Evolutionary conservation across 37 sponge, comb jelly and placozoan species (phyloP).

Genomic region (Lycopodina hypogea): DNA sequence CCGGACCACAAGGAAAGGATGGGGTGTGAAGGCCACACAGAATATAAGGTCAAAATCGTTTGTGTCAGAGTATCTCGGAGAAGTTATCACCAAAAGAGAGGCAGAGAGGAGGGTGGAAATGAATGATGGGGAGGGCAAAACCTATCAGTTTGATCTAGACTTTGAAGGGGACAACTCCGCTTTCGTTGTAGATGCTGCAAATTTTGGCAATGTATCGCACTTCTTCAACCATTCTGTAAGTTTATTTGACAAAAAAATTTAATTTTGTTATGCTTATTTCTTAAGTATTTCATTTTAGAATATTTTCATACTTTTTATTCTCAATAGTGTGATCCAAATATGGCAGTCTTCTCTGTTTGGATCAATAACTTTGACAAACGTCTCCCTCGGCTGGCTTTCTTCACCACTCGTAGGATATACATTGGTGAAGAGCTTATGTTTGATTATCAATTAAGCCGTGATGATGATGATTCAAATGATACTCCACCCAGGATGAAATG

Average conservation of each 20-base stretch:
- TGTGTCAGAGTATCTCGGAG: constrained; percentile 87
- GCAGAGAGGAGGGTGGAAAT: constrained; percentile 74
- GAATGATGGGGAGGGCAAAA: constrained; percentile 67
- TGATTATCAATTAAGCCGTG: constrained; percentile 79
- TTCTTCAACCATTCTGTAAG: constrained; percentile 96
- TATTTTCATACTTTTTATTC: background rate
- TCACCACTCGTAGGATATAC: constrained; percentile 57
- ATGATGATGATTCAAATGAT: background rate
- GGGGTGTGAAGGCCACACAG: constrained; percentile 76
- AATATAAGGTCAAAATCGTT: constrained; percentile 65
- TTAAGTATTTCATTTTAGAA: too few relatives aligned
- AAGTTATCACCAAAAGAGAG: constrained; percentile 84
- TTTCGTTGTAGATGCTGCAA: constrained; percentile 87
- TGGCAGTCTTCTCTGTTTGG: constrained; percentile 84
- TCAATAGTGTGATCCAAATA: constrained; percentile 84
- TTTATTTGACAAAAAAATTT: too few relatives aligned
- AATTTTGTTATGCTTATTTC: background rate
- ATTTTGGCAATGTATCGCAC: constrained; percentile 80
- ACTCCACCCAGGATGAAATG: constrained; percentile 32
- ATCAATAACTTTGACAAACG: constrained; percentile 75
- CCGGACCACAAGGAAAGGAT: constrained; percentile 72
- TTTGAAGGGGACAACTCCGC: constrained; percentile 52
- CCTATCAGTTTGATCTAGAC: constrained; percentile 93
- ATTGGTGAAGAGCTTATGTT: constrained; percentile 87
- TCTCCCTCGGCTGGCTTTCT: constrained; percentile 87